These are phyloP conservation scores for Artemia sp. DNA, from an alignment of 2,888 invertebrate species.

Conservation along the genomic window DNA sequence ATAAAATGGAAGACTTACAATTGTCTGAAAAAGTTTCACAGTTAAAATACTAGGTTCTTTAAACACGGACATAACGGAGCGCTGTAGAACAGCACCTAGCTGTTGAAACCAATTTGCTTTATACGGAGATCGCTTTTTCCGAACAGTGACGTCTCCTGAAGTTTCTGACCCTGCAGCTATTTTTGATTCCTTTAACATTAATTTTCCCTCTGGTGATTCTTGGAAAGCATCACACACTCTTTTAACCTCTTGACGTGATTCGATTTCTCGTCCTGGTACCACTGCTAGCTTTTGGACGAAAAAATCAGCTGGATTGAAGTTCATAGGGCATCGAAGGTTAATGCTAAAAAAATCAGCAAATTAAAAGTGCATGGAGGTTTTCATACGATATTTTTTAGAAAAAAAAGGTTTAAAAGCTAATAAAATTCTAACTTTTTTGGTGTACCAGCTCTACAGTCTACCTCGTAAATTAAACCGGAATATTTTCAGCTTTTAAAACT, in stretches of 20 bases:
- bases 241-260: slow-evolving; percentile 23
- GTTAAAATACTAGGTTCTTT: slow-evolving; percentile 79
- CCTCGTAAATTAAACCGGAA: no score
- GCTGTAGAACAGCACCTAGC: slow-evolving; percentile 71
- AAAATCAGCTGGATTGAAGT: slow-evolving; percentile 37
- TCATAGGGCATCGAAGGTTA: slow-evolving; percentile 32
- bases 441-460: no score
- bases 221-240: slow-evolving; percentile 34
- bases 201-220: slow-evolving; percentile 34
- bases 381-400: no score
- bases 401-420: no score
- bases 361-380: not conserved
- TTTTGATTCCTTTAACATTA: slow-evolving; percentile 1
- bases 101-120: slow-evolving; percentile 74
- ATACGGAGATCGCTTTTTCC: slow-evolving; percentile 41
- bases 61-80: slow-evolving; percentile 69
- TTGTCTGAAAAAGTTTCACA: slow-evolving; percentile 69
- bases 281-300: slow-evolving; percentile 36
- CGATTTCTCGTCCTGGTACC: slow-evolving; percentile 32
- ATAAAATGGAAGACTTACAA: slow-evolving; percentile 43
- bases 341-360: slow-evolving; percentile 22
- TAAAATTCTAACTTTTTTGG: no score
- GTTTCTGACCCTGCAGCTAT: no score
- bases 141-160: not conserved
- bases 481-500: no score